Percentiles rank a stretch among this genome's conserved stretches.
Conservation (phyloP, 2,797 vertebrate species). For the Pterois miles region DNA sequence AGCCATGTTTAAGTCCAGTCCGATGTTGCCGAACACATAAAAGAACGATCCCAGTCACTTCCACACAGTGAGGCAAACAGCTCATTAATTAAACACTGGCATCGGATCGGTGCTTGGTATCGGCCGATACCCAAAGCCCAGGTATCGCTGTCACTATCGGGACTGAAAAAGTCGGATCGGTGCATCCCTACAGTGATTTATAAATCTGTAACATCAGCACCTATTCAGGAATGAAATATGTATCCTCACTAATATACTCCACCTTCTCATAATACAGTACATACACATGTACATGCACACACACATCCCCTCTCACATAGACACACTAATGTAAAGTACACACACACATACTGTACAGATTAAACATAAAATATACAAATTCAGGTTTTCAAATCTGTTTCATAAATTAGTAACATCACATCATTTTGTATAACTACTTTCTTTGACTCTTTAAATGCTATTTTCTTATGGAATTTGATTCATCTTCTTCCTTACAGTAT, state of each 20-base stretch:
- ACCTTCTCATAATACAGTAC: slow-evolving; percentile 49
- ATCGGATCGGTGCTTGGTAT: no score
- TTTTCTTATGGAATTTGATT: slow-evolving; percentile 50
- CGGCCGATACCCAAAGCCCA: no score
- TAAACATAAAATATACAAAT: slow-evolving; percentile 62
- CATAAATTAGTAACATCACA: slow-evolving; percentile 75
- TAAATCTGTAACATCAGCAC: slow-evolving; percentile 77
- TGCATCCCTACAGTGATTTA: slow-evolving; percentile 24
- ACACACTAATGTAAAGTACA: slow-evolving; percentile 36
- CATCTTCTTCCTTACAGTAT: slow-evolving; percentile 22
- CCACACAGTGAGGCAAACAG: no score
- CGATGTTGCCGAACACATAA: no score
- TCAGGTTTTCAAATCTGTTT: slow-evolving; percentile 62
- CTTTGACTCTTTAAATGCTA: slow-evolving; percentile 48
- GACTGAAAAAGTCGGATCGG: no score
- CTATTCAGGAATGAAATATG: slow-evolving; percentile 71
- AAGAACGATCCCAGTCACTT: no score
- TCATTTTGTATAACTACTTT: slow-evolving; percentile 51
- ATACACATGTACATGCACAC: slow-evolving; percentile 46
- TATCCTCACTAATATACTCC: slow-evolving; percentile 49
- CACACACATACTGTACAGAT: slow-evolving; percentile 30
- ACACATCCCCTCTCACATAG: slow-evolving; percentile 32
- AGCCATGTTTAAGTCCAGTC: no score
- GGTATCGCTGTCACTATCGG: no score
- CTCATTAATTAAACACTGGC: no score